Evolutionary conservation across 1,140 invertebrate species (phyloP).

Genomic region (Drosophila mayri): DNA sequence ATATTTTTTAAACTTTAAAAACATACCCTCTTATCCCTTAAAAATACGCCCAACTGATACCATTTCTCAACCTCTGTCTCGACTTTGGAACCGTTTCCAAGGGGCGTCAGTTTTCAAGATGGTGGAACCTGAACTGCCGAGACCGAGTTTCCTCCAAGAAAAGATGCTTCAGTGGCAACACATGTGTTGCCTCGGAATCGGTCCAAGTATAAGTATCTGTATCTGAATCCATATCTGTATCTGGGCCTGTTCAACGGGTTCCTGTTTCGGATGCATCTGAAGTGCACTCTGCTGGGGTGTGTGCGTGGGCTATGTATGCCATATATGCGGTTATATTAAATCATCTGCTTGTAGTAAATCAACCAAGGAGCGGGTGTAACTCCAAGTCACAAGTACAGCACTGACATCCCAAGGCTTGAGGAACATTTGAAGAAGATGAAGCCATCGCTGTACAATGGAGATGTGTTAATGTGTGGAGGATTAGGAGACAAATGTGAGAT

Average conservation of each 20-base stretch:
- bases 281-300: constrained; percentile 51
- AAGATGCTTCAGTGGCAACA: constrained; percentile 62
- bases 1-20: not conserved
- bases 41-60: not conserved
- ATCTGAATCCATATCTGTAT: constrained; percentile 36
- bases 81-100: constrained; percentile 1
- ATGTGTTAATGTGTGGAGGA: constrained; percentile 27
- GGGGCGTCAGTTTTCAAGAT: constrained; percentile 68
- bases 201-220: constrained; percentile 20
- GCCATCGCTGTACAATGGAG: constrained; percentile 51
- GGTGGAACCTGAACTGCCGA: constrained; percentile 37
- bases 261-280: constrained; percentile 61
- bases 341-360: constrained; percentile 81
- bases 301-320: constrained; percentile 17
- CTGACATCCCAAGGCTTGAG: constrained; percentile 40
- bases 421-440: constrained; percentile 43
- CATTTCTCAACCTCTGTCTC: constrained; percentile 16
- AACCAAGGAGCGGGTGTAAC: constrained; percentile 36
- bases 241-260: constrained; percentile 40
- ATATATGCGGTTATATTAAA: constrained; percentile 78
- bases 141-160: constrained; percentile 27
- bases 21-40: not conserved
- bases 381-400: constrained; percentile 65
- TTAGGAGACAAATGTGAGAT: not conserved
- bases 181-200: constrained; percentile 41